These are phyloP conservation scores for Oncorhynchus keta DNA, from an alignment of 2,113 vertebrate genomes.

Conservation along the genomic window DNA sequence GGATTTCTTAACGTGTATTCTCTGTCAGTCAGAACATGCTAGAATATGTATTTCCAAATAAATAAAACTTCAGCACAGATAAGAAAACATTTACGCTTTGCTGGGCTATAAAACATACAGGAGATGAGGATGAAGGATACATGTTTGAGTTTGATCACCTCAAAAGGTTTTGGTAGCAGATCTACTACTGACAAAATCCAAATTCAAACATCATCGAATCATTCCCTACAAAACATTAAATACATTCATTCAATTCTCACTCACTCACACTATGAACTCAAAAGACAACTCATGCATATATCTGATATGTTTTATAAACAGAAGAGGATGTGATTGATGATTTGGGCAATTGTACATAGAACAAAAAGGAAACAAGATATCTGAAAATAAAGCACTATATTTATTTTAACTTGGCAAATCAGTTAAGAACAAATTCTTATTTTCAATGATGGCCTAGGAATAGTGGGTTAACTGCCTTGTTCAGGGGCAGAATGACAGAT, in stretches of 20 bases:
- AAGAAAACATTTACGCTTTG: background rate
- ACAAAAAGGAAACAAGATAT: slow-evolving; percentile 36
- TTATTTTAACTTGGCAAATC: no score
- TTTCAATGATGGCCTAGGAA: no score
- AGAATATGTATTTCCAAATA: background rate
- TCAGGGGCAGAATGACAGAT: no score
- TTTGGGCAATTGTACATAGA: background rate
- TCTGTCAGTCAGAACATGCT: background rate
- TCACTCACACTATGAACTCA: no score
- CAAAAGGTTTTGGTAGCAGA: slow-evolving; percentile 21
- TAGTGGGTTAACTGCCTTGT: no score
- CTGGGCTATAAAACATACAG: background rate
- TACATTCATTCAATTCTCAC: background rate
- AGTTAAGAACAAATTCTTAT: no score
- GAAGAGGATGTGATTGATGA: slow-evolving; percentile 39
- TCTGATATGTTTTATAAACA: background rate
- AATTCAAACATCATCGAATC: slow-evolving; percentile 7
- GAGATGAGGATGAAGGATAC: no score
- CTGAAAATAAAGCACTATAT: slow-evolving; percentile 46
- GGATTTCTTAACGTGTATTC: background rate
- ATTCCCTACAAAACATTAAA: no score
- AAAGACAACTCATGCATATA: no score
- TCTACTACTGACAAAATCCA: background rate
- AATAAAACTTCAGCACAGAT: background rate
- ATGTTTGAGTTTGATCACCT: background rate